These are phyloP conservation scores for Enteromius viviparus DNA, from an alignment of 2,797 vertebrate species.

Conservation along the genomic window DNA sequence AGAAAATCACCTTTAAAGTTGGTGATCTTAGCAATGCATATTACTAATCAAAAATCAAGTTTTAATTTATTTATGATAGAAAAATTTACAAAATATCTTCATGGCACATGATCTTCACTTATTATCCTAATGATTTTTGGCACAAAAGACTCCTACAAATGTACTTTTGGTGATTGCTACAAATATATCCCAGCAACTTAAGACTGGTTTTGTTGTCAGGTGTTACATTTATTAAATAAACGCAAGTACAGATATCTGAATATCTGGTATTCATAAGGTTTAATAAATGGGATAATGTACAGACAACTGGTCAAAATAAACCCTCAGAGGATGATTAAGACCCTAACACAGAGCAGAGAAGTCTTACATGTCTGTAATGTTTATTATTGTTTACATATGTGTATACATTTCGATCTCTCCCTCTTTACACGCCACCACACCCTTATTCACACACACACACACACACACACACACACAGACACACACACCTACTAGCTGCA, in stretches of 20 bases:
- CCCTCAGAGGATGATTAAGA: neutral
- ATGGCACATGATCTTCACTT: too few relatives aligned
- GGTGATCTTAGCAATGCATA: too few relatives aligned
- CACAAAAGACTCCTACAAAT: too few relatives aligned
- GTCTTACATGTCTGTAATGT: neutral
- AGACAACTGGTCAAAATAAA: constrained; percentile 19
- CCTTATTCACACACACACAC: neutral
- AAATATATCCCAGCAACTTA: too few relatives aligned
- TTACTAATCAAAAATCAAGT: too few relatives aligned
- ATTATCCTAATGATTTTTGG: too few relatives aligned
- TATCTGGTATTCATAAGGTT: neutral
- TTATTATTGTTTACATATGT: neutral
- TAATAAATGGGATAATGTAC: neutral
- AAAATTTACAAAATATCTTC: too few relatives aligned
- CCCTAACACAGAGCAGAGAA: neutral
- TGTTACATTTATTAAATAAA: neutral
- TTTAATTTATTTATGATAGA: too few relatives aligned
- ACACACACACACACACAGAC: constrained; percentile 7
- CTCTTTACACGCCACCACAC: neutral
- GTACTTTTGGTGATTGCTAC: too few relatives aligned
- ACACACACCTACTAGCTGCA: constrained; percentile 30
- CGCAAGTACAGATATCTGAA: neutral
- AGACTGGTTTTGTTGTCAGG: too few relatives aligned
- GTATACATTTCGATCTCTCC: constrained; percentile 8
- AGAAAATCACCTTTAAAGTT: too few relatives aligned